Evolutionary conservation across 2,113 vertebrate genomes (phyloP).

Genomic region (Cyphomyrus discorhynchus): DNA sequence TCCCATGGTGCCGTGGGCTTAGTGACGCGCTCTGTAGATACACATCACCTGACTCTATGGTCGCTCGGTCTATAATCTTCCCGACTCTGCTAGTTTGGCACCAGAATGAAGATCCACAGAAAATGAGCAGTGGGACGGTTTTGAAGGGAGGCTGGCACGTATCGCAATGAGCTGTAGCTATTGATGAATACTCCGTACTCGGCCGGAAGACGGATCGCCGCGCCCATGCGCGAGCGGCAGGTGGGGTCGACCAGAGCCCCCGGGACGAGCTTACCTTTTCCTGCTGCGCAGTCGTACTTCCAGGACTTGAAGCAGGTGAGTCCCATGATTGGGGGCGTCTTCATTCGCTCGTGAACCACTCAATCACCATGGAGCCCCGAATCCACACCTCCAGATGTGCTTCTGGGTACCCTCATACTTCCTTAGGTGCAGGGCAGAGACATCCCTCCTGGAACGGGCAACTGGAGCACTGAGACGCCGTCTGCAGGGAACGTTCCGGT

Average conservation of each 20-base stretch:
- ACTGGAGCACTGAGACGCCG: not conserved
- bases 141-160: not conserved
- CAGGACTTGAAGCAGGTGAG: conserved; percentile 25
- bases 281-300: conserved; percentile 4
- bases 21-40: not conserved
- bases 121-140: not conserved
- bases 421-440: not conserved
- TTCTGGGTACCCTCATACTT: not conserved
- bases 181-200: not conserved
- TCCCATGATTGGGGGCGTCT: conserved; percentile 16
- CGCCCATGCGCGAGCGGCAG: no score
- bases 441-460: not conserved
- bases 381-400: not conserved
- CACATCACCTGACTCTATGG: not conserved
- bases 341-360: not conserved
- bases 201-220: not conserved
- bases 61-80: not conserved
- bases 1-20: not conserved
- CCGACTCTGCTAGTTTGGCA: not conserved
- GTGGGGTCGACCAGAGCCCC: not conserved
- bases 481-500: not conserved
- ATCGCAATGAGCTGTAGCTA: not conserved
- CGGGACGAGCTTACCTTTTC: not conserved
- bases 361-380: not conserved
- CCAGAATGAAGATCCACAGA: not conserved